Evolutionary conservation across 2,797 vertebrate species (phyloP).

Genomic region (Arctocebus calabarensis): DNA sequence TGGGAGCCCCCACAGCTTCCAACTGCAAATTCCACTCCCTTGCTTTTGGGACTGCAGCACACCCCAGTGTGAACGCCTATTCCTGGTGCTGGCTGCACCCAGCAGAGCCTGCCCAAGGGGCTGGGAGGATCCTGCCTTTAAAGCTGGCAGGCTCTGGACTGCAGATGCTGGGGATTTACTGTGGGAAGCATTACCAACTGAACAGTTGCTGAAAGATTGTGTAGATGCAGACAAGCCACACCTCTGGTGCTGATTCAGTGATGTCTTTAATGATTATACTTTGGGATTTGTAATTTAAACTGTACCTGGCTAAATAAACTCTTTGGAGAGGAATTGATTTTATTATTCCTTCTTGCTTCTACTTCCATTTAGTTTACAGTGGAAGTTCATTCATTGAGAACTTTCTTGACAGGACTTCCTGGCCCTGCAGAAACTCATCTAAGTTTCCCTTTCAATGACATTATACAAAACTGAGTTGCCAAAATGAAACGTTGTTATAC

Average conservation of each 20-base stretch:
- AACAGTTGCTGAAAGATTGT: constrained; percentile 64
- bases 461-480: background rate
- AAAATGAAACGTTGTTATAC: background rate
- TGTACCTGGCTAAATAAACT: constrained; percentile 39
- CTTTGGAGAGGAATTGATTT: constrained; percentile 24
- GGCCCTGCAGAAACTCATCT: background rate
- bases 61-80: background rate
- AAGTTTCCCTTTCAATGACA: background rate
- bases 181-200: constrained; percentile 66
- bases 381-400: background rate
- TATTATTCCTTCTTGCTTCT: constrained; percentile 5
- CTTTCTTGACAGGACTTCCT: background rate
- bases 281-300: constrained; percentile 53
- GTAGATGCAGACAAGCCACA: constrained; percentile 4
- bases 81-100: constrained; percentile 7
- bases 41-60: background rate
- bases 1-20: background rate
- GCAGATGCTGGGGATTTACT: constrained; percentile 59
- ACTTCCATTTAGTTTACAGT: background rate
- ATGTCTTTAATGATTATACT: constrained; percentile 54
- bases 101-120: constrained; percentile 61
- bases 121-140: constrained; percentile 66
- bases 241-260: constrained; percentile 76
- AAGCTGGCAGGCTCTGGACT: constrained; percentile 57
- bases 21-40: background rate